Base-by-base conservation (phyloP, 1,140 invertebrate species). In the Drosophila murphyi region DNA sequence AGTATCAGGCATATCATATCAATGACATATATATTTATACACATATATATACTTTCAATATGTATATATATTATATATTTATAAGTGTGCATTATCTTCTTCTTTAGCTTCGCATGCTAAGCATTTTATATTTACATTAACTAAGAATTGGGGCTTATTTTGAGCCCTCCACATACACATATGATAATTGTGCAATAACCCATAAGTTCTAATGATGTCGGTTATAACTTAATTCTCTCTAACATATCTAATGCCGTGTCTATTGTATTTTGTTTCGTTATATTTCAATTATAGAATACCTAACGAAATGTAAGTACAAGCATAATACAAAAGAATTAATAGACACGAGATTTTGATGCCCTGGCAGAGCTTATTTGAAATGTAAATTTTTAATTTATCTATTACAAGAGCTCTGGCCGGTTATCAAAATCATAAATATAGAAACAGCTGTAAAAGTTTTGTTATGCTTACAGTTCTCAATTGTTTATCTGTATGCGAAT, bases 181-280 rank as follows among this genome's bases (percentile, higher is more conserved):
- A 54, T 35, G 5, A 6, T 41, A 47, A 29, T 41, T 43, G 5
- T 65, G 45, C 56, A 47, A 37, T 59, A 41, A 29, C 39, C n/a
- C 55, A 28, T 69, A 43, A 10, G 51, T 7, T 41, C 29, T n/a
- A 37, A 59, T 3, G 59, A 29, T 41, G 20, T 59, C 55, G 65
- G 59, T 80, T 67, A 50, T 61, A 48, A 37, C 3, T 39, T 59
- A 54, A 67, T 3, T 8, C 34, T 35, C 35, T 20, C 69, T 72
- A 41, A 68, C 45, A 71, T 72, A 85, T 80, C 78, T 79, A 87
- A 82, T 86, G 54, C 76, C 31, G 5, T 78, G 74, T 82, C 71
- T 77, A 78, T 82, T 86, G 82, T 87, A 81, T 86, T 86, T 82
- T 86, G 54, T 76, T 86, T 87, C 70, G 78, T 86, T 87, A 73